Evolutionary conservation across 1,140 invertebrate genomes (phyloP), one percentile per base, ranked within the genome.

Genomic region (Heliothis subflexa): DNA sequence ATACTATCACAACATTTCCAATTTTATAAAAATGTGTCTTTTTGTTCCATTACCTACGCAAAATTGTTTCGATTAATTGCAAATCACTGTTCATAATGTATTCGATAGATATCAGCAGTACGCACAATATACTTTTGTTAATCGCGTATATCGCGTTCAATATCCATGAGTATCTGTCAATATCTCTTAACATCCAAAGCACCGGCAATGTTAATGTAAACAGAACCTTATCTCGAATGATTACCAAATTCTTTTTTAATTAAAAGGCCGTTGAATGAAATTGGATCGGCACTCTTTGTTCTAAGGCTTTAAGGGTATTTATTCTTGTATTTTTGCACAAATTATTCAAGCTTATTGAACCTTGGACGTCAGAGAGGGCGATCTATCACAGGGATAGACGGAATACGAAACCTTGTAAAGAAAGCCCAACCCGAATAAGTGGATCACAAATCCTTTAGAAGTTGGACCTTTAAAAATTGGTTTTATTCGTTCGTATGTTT

Each of bases 311-410:
- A 52, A 57, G 55, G 73, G 80, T 84, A 84, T 89, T 86, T 88
- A 85, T 88, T 89, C 79, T 81, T 72, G 79, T 84, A 84, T 86
- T 88, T 88, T 87, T 85, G 83, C 59, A 62, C 81, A 88, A 88
- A 88, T 89, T 89, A 88, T 89, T 88, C 81, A 88, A 80, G 88
- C 83, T 88, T 88, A 88, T 88, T 87, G 86, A 87, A 83, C 84
- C 85, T 83, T 78, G 78, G 78, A 84, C 73, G 80, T 81, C 78
- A 75, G 80, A 76, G 62, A 80, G 59, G 59, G 81, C 82, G 81
- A 87, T 88, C 85, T 88, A 89, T 88, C 85, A 88, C 85, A 78
- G 64, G 79, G 79, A 85, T 85, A 85, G 72, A 82, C 72, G 82
- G 59, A 68, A 70, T 72, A 47, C 62, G 62, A 79, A 81, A 57